Base-by-base conservation (phyloP, 2,113 vertebrate species). In the Microtus montanus region DNA sequence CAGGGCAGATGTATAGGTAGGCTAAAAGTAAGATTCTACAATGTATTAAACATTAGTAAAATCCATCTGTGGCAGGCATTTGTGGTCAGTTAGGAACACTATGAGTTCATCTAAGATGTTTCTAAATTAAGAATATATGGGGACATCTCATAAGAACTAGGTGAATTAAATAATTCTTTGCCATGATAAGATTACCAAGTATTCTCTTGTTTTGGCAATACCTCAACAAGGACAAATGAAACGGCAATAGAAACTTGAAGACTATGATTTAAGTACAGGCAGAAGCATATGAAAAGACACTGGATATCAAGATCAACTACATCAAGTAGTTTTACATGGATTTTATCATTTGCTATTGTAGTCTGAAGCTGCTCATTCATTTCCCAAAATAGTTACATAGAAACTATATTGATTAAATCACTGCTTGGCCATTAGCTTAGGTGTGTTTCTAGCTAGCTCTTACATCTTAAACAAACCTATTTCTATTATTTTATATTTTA, bases 71-170 rank as follows among this genome's bases (percentile, higher is more conserved):
- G 78, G 61, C 8, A 61, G n/a, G 33, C 35, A 26, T 47, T 8
- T 5, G 0, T 33, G 30, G 3, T 64, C 44, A 85, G 47, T 85
- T 80, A 12, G 66, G 11, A 87, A 28, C 10, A 17, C 52, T 54
- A 9, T 12, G 70, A 26, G 4, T 93, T 95, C 49, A 91, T 80
- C 85, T 94, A 70, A 90, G 35, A 68, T n/a, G 2, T 73, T n/a
- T 94, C 68, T 49, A 93, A 93, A 91, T 91, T 89, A 89, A 96
- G 63, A 94, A 28, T 82, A 24, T 49, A 33, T 78, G 28, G 89
- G 5, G 26, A 64, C 7, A 93, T 13, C 7, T 89, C 75, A 28
- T 28, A 89, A 47, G 19, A 90, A 84, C 12, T 63, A 71, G 44
- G 6, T 52, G 30, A 71, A 41, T 41, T 71, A 12, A 96, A 85